These are phyloP conservation scores for Hermetia illucens DNA, from an alignment of 1,140 invertebrate species.

Conservation along the genomic window DNA sequence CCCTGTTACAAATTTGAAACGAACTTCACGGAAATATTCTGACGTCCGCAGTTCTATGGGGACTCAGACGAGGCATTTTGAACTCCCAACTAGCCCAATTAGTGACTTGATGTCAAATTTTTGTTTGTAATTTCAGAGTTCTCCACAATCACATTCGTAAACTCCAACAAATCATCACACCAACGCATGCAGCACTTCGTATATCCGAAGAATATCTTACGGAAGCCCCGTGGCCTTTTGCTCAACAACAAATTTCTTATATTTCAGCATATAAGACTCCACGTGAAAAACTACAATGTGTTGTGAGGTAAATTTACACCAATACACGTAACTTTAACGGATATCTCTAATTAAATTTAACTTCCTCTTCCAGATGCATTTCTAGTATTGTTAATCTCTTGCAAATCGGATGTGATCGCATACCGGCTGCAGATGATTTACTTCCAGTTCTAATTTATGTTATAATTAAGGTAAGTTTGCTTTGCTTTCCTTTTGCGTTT, in stretches of 20 bases:
- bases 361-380: conserved; percentile 60
- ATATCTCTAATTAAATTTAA: not conserved
- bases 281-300: conserved; percentile 79
- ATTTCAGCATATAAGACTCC: conserved; percentile 92
- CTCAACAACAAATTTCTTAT: conserved; percentile 82
- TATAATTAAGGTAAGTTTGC: conserved; percentile 67
- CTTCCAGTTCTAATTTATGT: conserved; percentile 94
- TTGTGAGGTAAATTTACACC: conserved; percentile 22
- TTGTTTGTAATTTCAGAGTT: conserved; percentile 43
- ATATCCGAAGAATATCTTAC: conserved; percentile 70
- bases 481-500: not conserved
- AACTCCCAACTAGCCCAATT: no score
- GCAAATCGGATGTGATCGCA: conserved; percentile 59
- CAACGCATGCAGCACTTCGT: conserved; percentile 66
- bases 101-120: conserved; percentile 1
- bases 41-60: no score
- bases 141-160: conserved; percentile 80
- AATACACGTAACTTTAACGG: no score
- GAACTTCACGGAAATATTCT: no score
- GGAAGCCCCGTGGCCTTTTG: conserved; percentile 95
- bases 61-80: no score
- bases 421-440: conserved; percentile 94
- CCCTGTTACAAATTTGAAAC: no score
- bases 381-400: conserved; percentile 88
- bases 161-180: conserved; percentile 62